Conservation (phyloP, 1,140 invertebrate genomes). For the Drosophila varians region DNA sequence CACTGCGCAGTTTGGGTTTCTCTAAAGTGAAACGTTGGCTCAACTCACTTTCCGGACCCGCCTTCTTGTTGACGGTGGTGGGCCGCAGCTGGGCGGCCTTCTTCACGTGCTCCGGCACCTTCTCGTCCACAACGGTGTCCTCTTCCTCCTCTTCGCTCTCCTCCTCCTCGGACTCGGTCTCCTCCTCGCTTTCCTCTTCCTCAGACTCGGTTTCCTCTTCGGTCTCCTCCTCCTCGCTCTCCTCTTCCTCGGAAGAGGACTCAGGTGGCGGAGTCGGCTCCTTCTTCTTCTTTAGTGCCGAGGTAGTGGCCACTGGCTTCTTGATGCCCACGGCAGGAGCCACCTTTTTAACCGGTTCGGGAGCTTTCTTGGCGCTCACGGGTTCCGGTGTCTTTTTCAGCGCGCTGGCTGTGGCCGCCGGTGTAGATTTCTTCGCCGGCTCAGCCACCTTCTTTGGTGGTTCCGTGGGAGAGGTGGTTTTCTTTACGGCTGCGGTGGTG, state of each 20-base stretch:
- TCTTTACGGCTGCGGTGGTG: constrained; percentile 44
- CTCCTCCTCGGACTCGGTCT: constrained; percentile 58
- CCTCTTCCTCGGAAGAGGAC: constrained; percentile 68
- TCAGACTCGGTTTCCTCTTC: constrained; percentile 64
- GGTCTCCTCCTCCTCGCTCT: constrained; percentile 62
- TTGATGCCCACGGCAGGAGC: constrained; percentile 20
- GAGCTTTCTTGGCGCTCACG: constrained; percentile 43
- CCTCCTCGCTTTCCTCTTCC: constrained; percentile 62
- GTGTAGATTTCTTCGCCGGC: constrained; percentile 41
- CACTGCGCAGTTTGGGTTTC: constrained; percentile 79
- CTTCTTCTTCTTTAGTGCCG: constrained; percentile 64
- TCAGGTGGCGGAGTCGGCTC: constrained; percentile 75
- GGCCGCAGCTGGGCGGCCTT: constrained; percentile 66
- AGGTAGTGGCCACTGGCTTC: constrained; percentile 41
- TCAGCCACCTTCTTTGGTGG: constrained; percentile 15
- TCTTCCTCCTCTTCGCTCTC: constrained; percentile 53
- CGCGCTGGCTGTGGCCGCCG: constrained; percentile 16
- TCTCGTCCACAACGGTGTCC: constrained; percentile 58
- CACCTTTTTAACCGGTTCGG: constrained; percentile 61
- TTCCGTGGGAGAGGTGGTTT: constrained; percentile 27
- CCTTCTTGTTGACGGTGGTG: constrained; percentile 64
- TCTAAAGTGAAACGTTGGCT: constrained; percentile 79
- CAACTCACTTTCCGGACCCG: constrained; percentile 76
- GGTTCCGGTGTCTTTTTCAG: constrained; percentile 61
- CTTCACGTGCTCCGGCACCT: constrained; percentile 70